phyloP scores from a whole-genome alignment of 2,888 invertebrate genomes.

The Arge pagana region DNA sequence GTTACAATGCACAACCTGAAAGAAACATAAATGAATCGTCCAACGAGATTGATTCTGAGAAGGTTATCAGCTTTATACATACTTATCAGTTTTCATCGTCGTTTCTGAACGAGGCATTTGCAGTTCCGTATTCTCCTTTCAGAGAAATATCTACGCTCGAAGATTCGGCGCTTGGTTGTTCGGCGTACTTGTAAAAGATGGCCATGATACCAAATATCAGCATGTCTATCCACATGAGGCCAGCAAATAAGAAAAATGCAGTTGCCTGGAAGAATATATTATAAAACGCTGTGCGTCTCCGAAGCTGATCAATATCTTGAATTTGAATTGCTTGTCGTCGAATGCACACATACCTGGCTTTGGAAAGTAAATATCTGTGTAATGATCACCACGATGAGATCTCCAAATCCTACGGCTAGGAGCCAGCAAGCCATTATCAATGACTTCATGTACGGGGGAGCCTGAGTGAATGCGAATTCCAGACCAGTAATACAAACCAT shows the following conservation, averaged over 20 bases:
- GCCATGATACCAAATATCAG: slow-evolving; percentile 81
- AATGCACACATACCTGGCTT: slow-evolving; percentile 71
- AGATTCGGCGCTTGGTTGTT: too few species aligned
- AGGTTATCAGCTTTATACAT: too few species aligned
- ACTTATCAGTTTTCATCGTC: too few species aligned
- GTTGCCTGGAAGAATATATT: slow-evolving; percentile 69
- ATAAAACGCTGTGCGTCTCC: too few species aligned
- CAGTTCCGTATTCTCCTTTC: too few species aligned
- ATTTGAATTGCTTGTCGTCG: too few species aligned
- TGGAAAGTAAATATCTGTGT: slow-evolving; percentile 80
- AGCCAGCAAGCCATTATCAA: slow-evolving; percentile 92
- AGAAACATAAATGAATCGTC: too few species aligned
- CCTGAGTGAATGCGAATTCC: slow-evolving; percentile 94
- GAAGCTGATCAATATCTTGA: too few species aligned
- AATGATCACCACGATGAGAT: slow-evolving; percentile 88
- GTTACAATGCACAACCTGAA: too few species aligned
- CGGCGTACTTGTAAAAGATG: slow-evolving; percentile 75
- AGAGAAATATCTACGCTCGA: too few species aligned
- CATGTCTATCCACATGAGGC: slow-evolving; percentile 83
- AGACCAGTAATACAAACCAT: slow-evolving; percentile 96
- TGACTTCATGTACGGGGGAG: slow-evolving; percentile 92
- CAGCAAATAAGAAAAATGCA: slow-evolving; percentile 87
- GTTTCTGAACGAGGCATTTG: too few species aligned
- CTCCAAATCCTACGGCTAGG: slow-evolving; percentile 91
- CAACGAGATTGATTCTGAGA: too few species aligned